These are phyloP conservation scores for Dryadula phaetusa DNA, from an alignment of 2,888 invertebrate species.

Conservation along the genomic window DNA sequence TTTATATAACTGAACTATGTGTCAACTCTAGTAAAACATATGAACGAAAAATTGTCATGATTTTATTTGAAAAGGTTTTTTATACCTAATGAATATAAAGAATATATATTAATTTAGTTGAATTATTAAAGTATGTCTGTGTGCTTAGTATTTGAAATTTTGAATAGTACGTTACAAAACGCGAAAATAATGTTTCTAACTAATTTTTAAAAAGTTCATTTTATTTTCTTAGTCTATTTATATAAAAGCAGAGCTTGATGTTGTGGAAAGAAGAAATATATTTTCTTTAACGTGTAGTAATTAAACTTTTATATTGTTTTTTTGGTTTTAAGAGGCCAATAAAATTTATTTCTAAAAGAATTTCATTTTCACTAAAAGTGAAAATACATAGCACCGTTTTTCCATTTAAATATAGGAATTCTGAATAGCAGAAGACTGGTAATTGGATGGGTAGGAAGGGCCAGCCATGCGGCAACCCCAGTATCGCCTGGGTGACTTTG, in stretches of 20 bases:
- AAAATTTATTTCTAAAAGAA: not conserved
- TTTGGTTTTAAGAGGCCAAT: not conserved
- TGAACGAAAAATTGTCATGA: too few species aligned
- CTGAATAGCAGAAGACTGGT: slow-evolving; percentile 32
- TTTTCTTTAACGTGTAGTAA: too few species aligned
- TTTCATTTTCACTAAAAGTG: not conserved
- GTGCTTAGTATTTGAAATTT: not conserved
- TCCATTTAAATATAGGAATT: slow-evolving; percentile 28
- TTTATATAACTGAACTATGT: not conserved
- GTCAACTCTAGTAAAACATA: not conserved
- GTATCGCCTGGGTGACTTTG: slow-evolving; percentile 47
- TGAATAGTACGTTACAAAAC: not conserved
- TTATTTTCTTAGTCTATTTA: not conserved
- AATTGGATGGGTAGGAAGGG: slow-evolving; percentile 40
- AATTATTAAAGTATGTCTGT: too few species aligned
- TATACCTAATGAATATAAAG: too few species aligned
- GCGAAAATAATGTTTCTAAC: not conserved
- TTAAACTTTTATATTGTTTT: too few species aligned
- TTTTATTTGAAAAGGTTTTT: too few species aligned
- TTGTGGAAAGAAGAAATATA: not conserved
- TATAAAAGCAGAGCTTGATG: not conserved
- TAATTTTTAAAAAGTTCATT: not conserved
- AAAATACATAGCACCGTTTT: slow-evolving; percentile 10
- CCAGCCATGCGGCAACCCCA: slow-evolving; percentile 52
- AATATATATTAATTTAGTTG: too few species aligned